A percentile compares a stretch with the other conserved stretches of the same genome.
Conservation (phyloP, 2,888 invertebrate species). For the Pilophorus perplexus region DNA sequence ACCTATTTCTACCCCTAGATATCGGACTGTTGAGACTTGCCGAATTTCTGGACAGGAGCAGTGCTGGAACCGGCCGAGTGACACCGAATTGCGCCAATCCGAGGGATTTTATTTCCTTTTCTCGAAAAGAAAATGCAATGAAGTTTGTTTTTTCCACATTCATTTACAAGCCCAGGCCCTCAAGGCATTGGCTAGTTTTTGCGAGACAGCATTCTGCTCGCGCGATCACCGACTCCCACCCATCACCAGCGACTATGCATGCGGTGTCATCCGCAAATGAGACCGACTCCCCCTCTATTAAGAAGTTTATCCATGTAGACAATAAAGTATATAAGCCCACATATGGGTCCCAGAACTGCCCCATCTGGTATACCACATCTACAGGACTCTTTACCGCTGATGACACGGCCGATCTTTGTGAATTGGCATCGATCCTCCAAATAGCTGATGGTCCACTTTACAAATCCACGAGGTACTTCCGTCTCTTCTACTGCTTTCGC, state of each 20-base stretch:
- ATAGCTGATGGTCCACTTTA: too few relatives aligned
- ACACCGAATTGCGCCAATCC: background rate
- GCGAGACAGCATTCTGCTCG: background rate
- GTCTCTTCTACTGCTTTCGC: too few relatives aligned
- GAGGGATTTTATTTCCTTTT: background rate
- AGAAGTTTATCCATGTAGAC: background rate
- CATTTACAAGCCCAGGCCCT: background rate
- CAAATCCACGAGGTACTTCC: too few relatives aligned
- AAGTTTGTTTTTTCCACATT: background rate
- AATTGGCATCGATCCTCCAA: background rate
- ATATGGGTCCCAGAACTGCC: background rate
- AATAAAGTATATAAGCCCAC: background rate
- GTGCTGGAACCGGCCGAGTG: background rate
- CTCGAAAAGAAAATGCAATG: background rate
- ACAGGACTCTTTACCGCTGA: background rate
- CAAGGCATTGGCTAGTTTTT: background rate
- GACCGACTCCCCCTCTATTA: background rate
- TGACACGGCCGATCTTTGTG: too few relatives aligned
- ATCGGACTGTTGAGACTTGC: background rate
- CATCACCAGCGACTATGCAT: too few relatives aligned
- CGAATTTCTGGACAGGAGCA: slow-evolving; percentile 1
- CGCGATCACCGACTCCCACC: too few relatives aligned
- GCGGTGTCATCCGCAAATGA: background rate
- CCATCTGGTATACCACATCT: background rate
- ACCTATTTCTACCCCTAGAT: background rate